These are phyloP conservation scores for Scalopus aquaticus DNA, from an alignment of 2,113 vertebrate genomes.

Conservation along the genomic window DNA sequence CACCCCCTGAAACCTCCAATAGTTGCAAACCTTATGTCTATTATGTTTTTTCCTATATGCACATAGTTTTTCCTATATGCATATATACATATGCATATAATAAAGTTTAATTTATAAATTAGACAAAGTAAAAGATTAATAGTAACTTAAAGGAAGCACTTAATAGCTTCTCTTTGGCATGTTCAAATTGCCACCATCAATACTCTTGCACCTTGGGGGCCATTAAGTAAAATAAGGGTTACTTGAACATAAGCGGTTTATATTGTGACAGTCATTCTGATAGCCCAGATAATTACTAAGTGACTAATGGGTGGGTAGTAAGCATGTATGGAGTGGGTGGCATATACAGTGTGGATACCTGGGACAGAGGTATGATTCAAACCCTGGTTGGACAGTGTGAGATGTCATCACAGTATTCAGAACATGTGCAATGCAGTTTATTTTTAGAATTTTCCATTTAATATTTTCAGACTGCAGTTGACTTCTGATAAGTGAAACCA, in stretches of 20 bases:
- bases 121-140: neutral
- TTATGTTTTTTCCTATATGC: neutral
- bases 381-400: neutral
- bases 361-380: neutral
- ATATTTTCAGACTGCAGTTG: neutral
- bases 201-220: neutral
- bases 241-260: no score
- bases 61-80: neutral
- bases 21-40: neutral
- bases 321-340: neutral
- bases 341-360: neutral
- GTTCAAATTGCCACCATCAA: neutral
- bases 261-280: no score
- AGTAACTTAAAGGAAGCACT: neutral
- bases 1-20: neutral
- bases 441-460: neutral
- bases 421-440: neutral
- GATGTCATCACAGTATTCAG: neutral
- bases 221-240: neutral
- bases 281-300: neutral
- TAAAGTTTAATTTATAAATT: neutral
- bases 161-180: neutral
- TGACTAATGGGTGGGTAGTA: neutral
- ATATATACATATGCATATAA: neutral
- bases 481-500: neutral